phyloP scores from a whole-genome alignment of 2,888 invertebrate genomes.

The Scaptomyza flava region DNA sequence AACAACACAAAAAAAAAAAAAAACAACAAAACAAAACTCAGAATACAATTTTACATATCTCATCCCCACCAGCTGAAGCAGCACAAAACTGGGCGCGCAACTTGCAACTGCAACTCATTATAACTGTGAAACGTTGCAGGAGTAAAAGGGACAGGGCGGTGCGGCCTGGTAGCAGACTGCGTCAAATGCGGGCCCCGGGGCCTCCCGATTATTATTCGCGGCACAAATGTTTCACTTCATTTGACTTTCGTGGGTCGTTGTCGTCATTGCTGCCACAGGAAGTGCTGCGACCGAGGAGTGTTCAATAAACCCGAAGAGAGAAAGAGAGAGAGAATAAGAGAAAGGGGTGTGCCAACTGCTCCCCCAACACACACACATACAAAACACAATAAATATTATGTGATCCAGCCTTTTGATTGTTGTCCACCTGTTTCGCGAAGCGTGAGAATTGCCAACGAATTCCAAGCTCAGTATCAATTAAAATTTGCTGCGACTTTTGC shows the following conservation, averaged over 20 bases:
- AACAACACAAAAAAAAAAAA: not conserved
- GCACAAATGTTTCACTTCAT: conserved; percentile 80
- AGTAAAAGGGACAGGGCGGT: conserved; percentile 7
- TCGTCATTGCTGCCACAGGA: conserved; percentile 56
- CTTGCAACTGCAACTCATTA: conserved; percentile 79
- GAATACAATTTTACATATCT: conserved; percentile 62
- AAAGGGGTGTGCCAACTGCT: conserved; percentile 25
- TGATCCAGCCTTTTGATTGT: conserved; percentile 4
- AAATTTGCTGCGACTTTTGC: conserved; percentile 46
- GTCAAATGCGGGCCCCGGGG: conserved; percentile 56
- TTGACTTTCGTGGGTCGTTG: conserved; percentile 70
- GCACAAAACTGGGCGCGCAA: conserved; percentile 56
- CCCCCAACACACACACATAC: not conserved
- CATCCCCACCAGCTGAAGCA: conserved; percentile 35
- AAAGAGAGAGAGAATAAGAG: not conserved
- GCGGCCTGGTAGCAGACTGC: conserved; percentile 2
- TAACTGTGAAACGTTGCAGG: conserved; percentile 54
- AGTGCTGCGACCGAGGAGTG: conserved; percentile 59
- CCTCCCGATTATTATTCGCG: conserved; percentile 72
- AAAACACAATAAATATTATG: conserved; percentile 1
- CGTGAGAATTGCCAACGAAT: conserved; percentile 43
- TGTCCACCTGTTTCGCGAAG: conserved; percentile 43
- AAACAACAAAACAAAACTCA: not conserved
- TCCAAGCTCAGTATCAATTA: conserved; percentile 42
- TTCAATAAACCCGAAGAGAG: conserved; percentile 36